Evolutionary conservation across 2,888 invertebrate genomes (phyloP), one percentile per base, ranked within the genome.

Genomic region (Drosophila lacicola): DNA sequence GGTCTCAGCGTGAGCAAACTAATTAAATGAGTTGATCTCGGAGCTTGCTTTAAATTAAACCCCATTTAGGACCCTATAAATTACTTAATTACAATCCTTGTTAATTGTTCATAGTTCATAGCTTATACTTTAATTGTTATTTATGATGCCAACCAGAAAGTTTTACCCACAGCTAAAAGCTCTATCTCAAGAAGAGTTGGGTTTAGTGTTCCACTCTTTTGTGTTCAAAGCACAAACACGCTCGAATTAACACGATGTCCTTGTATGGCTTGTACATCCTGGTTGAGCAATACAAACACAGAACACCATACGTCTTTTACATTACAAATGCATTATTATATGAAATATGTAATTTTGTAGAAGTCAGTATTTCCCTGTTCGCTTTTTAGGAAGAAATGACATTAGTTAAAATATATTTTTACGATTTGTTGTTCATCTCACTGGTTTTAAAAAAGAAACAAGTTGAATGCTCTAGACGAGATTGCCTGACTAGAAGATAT

Each of bases 51-150:
- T n/a, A 45, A 25, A 11, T 37, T 29, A 3, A 6, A 4, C 36
- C 4, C 1, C 25, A 25, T 45, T 29, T n/a, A 25, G 6, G 21
- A 19, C 17, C 9, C 21, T 57, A 71, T 75, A 75, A 75, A 72
- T 75, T 75, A 70, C 55, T 37, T 33, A 68, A 72, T 53, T 65
- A 74, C 44, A 69, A 45, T 50, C 25, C 70, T 62, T 74, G 61
- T 69, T 76, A 85, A 78, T 69, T 66, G 64, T n/a, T n/a, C n/a
- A n/a, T n/a, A 53, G 55, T 46, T 39, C 55, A 69, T 66, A 83
- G 68, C 66, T 81, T 69, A 61, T 5, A 13, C 56, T 56, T 49
- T 72, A 76, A 83, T 88, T 78, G 65, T 57, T 68, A 83, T 83
- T 88, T 78, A 83, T 84, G 72, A 71, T 29, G 51, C 29, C 19